A percentile compares a stretch with the other conserved stretches of the same genome.
These are phyloP conservation scores for Notolepis coatsorum DNA, from an alignment of 2,797 vertebrate genomes.

Conservation along the genomic window DNA sequence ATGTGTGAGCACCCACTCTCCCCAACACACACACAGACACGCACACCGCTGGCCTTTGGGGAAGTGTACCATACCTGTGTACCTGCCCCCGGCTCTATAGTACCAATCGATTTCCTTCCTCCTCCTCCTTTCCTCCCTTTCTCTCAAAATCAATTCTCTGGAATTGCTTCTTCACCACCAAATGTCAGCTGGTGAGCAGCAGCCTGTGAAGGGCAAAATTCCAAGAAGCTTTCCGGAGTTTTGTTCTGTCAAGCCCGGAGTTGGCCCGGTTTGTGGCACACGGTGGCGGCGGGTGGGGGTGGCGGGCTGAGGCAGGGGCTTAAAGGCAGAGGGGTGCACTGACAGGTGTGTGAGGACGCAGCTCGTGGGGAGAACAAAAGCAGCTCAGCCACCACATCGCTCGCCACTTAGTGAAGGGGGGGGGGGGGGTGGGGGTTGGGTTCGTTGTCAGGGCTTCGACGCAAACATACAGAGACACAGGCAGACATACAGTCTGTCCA, in stretches of 20 bases:
- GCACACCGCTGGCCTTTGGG: slow-evolving; percentile 37
- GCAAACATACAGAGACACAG: no score
- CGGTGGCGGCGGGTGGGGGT: no score
- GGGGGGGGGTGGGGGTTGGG: no score
- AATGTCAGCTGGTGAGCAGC: slow-evolving; percentile 58
- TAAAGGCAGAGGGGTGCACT: neutral
- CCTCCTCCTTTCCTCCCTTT: slow-evolving; percentile 52
- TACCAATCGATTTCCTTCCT: slow-evolving; percentile 55
- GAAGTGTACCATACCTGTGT: slow-evolving; percentile 42
- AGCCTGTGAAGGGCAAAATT: slow-evolving; percentile 48
- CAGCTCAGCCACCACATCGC: neutral
- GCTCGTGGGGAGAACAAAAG: neutral
- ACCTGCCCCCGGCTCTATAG: slow-evolving; percentile 39
- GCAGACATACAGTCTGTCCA: no score
- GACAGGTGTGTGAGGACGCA: slow-evolving; percentile 13
- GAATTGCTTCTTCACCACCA: slow-evolving; percentile 58
- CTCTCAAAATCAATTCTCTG: slow-evolving; percentile 57
- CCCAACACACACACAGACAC: no score
- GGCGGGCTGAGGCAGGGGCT: slow-evolving; percentile 17
- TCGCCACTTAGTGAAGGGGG: neutral
- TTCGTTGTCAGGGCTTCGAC: no score
- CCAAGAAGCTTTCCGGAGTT: slow-evolving; percentile 27
- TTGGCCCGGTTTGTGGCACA: no score
- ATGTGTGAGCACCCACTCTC: no score
- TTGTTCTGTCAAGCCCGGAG: slow-evolving; percentile 31